phyloP scores from a whole-genome alignment of 2,888 invertebrate genomes.

The Clitarchus hookeri region DNA sequence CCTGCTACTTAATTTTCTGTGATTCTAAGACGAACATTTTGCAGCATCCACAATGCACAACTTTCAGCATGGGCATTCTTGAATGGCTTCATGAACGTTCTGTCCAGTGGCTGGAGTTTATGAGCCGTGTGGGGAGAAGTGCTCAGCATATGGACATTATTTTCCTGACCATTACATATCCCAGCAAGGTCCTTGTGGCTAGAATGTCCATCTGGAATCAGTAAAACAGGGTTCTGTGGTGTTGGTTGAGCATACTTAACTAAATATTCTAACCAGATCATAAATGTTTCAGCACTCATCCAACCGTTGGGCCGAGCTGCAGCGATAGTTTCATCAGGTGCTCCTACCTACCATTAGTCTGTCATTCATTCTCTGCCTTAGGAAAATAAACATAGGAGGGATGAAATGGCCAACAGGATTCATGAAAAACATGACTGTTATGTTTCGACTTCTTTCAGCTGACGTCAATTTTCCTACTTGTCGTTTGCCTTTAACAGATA shows the following conservation, averaged over 20 bases:
- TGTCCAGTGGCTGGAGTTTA: constrained; percentile 21
- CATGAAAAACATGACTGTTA: not conserved
- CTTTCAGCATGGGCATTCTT: constrained; percentile 15
- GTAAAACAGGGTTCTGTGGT: constrained; percentile 1
- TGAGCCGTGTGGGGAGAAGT: constrained; percentile 22
- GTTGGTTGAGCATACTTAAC: not conserved
- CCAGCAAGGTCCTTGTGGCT: not conserved
- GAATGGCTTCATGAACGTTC: constrained; percentile 23
- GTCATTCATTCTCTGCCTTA: not conserved
- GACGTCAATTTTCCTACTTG: not conserved
- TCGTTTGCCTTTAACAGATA: not conserved
- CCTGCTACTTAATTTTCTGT: not conserved
- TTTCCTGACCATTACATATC: not conserved
- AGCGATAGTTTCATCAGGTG: not conserved
- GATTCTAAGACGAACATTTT: not conserved
- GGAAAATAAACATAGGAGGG: not conserved
- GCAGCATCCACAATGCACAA: constrained; percentile 53
- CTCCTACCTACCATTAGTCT: no score
- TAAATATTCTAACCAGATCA: not conserved
- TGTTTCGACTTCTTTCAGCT: not conserved
- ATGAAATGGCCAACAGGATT: not conserved
- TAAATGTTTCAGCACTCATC: not conserved
- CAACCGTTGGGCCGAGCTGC: constrained; percentile 3
- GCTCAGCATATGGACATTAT: constrained; percentile 15
- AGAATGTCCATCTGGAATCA: constrained; percentile 15